phyloP scores from a whole-genome alignment of 2,113 vertebrate genomes.

The Hystrix cristata region DNA sequence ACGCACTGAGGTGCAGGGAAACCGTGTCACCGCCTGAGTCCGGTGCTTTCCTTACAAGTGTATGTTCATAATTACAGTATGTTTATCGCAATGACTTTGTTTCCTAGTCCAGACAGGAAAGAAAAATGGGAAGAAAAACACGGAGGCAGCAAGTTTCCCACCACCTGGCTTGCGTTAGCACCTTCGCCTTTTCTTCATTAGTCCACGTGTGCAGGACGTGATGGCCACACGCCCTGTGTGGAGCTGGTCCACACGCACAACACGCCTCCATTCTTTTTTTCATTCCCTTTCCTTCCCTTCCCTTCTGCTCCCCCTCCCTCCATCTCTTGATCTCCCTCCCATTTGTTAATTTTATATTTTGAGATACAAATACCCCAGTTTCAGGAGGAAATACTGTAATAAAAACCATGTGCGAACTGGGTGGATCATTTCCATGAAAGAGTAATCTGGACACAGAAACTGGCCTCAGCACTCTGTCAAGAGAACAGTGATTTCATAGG shows the following conservation, averaged over 20 bases:
- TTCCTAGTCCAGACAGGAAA: slow-evolving; percentile 44
- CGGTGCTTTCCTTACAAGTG: slow-evolving; percentile 4
- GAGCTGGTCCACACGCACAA: neutral
- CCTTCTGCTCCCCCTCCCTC: neutral
- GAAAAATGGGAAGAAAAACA: slow-evolving; percentile 66
- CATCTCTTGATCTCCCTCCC: neutral
- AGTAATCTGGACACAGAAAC: slow-evolving; percentile 33
- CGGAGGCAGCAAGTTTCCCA: neutral
- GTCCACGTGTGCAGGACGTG: neutral
- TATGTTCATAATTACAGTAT: slow-evolving; percentile 55
- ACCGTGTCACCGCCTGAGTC: slow-evolving; percentile 37
- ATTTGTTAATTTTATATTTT: neutral
- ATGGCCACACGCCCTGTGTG: no score
- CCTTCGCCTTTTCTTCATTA: neutral
- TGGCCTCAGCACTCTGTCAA: slow-evolving; percentile 21
- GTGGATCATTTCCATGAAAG: slow-evolving; percentile 55
- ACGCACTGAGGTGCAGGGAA: neutral
- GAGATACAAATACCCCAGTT: slow-evolving; percentile 30
- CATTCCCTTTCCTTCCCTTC: no score
- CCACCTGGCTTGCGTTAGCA: neutral
- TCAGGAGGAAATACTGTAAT: slow-evolving; percentile 66
- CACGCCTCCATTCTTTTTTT: neutral
- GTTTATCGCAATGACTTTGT: slow-evolving; percentile 42
- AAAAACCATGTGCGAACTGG: neutral
- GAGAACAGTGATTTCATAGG: slow-evolving; percentile 51